Percentiles rank a stretch among this genome's conserved stretches.
Conservation (phyloP, 1,140 invertebrate genomes). For the Eupeodes corollae region DNA sequence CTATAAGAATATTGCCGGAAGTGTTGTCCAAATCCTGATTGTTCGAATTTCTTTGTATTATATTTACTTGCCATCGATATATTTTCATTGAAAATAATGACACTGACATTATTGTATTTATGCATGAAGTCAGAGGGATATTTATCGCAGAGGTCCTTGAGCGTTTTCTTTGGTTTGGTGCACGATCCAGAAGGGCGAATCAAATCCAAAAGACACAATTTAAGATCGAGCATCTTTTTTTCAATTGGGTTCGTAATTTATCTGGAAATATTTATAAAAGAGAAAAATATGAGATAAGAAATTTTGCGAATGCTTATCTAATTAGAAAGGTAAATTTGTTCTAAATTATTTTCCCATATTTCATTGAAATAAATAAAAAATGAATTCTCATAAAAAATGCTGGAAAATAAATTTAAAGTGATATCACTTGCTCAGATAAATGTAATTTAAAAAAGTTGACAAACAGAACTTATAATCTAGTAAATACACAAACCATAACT, state of each 20-base stretch:
- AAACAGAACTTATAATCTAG: too few relatives aligned
- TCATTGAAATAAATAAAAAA: too few relatives aligned
- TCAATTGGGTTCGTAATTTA: slow-evolving; percentile 1
- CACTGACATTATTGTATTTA: slow-evolving; percentile 27
- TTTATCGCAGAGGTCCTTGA: slow-evolving; percentile 27
- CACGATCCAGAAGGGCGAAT: slow-evolving; percentile 21
- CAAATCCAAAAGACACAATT: slow-evolving; percentile 30
- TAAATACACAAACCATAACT: too few relatives aligned
- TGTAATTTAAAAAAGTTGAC: too few relatives aligned
- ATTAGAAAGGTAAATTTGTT: too few relatives aligned
- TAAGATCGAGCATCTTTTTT: slow-evolving; percentile 29
- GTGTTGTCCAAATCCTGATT: too few relatives aligned
- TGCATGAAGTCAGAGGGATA: slow-evolving; percentile 28
- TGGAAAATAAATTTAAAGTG: too few relatives aligned
- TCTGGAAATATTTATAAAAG: neutral
- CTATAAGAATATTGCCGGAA: slow-evolving; percentile 4
- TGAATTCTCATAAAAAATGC: too few relatives aligned
- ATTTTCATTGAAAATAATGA: slow-evolving; percentile 36
- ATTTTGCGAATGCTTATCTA: neutral
- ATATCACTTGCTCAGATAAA: too few relatives aligned
- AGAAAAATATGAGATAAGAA: neutral
- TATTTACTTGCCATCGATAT: slow-evolving; percentile 34
- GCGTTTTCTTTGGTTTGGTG: slow-evolving; percentile 24
- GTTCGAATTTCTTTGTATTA: slow-evolving; percentile 11
- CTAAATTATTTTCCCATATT: too few relatives aligned